These are phyloP conservation scores for Nudaria mundana DNA, from an alignment of 2,888 invertebrate species.

Conservation along the genomic window DNA sequence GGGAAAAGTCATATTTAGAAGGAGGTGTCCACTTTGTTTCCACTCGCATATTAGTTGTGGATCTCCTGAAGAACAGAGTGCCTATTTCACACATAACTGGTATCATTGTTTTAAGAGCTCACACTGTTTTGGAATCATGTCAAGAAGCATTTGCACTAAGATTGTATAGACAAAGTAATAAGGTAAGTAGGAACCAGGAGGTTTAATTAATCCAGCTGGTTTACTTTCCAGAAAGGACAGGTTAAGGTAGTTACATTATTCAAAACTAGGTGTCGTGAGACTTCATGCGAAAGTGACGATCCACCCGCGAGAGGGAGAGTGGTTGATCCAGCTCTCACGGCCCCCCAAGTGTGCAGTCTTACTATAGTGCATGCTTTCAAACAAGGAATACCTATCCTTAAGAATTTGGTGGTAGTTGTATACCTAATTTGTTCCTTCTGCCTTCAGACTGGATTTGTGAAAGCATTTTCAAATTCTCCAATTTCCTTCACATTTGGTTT, in stretches of 20 bases:
- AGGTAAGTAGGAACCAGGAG: conserved; percentile 78
- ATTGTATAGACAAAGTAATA: conserved; percentile 95
- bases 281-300: too few relatives aligned
- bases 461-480: conserved; percentile 95
- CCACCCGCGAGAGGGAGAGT: too few relatives aligned
- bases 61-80: conserved; percentile 94
- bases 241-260: too few relatives aligned
- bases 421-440: too few relatives aligned
- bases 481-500: conserved; percentile 95
- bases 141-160: conserved; percentile 97
- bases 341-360: too few relatives aligned
- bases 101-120: conserved; percentile 94
- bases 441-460: conserved; percentile 92
- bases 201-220: too few relatives aligned
- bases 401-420: too few relatives aligned
- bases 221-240: too few relatives aligned
- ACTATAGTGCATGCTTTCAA: too few relatives aligned
- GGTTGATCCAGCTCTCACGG: too few relatives aligned
- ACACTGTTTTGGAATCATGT: conserved; percentile 92
- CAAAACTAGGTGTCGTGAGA: too few relatives aligned
- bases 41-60: conserved; percentile 96
- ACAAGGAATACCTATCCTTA: too few relatives aligned
- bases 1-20: conserved; percentile 91
- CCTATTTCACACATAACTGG: conserved; percentile 95
- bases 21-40: conserved; percentile 98